Conservation (phyloP, 2,888 invertebrate genomes). For the Congeria kusceri region DNA sequence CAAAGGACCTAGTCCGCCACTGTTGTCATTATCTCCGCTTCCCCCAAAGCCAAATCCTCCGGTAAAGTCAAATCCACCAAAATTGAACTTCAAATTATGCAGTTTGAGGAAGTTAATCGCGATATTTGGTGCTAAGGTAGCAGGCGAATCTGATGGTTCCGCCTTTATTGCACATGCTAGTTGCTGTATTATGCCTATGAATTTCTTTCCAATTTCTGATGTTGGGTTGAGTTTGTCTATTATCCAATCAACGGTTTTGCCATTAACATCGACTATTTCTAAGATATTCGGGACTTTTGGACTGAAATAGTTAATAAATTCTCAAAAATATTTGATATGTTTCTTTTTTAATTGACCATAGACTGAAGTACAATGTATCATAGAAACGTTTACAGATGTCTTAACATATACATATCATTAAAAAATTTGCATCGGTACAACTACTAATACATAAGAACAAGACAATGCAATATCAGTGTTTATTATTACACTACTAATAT, state of each 20-base stretch:
- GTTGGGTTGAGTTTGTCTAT: conserved; percentile 24
- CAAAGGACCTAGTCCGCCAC: not conserved
- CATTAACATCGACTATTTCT: conserved; percentile 49
- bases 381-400: too few species aligned
- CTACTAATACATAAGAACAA: too few species aligned
- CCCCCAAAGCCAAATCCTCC: not conserved
- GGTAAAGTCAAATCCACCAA: not conserved
- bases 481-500: too few species aligned
- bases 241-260: conserved; percentile 46
- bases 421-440: too few species aligned
- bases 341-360: too few species aligned
- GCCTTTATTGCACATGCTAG: conserved; percentile 19
- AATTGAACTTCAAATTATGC: conserved; percentile 4
- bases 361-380: too few species aligned
- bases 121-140: conserved; percentile 24
- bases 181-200: conserved; percentile 12
- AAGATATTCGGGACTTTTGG: conserved; percentile 58
- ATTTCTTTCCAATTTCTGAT: conserved; percentile 9
- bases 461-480: too few species aligned
- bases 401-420: too few species aligned
- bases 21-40: not conserved
- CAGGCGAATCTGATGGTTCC: conserved; percentile 34
- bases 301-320: conserved; percentile 18
- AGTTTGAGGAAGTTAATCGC: conserved; percentile 35
- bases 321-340: too few species aligned